Conservation (phyloP, 2,113 vertebrate species). For the Perca schrenkii region DNA sequence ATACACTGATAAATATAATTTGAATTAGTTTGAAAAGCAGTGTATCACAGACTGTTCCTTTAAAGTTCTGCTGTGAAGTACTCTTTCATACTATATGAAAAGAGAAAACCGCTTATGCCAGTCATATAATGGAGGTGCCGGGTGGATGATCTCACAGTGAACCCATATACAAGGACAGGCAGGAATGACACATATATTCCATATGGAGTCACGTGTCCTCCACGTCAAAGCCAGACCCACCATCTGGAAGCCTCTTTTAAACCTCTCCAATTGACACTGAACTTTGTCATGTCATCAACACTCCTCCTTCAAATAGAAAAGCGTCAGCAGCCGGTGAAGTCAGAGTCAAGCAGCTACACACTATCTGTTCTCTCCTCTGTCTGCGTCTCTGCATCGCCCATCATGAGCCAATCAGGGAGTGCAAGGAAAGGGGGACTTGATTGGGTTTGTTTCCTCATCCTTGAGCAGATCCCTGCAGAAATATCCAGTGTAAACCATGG, state of each 20-base stretch:
- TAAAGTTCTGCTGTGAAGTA: not conserved
- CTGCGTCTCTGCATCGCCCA: not conserved
- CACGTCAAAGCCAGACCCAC: slow-evolving; percentile 63
- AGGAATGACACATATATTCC: slow-evolving; percentile 64
- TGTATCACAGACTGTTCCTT: not conserved
- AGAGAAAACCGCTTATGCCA: not conserved
- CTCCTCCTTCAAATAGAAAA: slow-evolving; percentile 52
- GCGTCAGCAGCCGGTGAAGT: slow-evolving; percentile 22
- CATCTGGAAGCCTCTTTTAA: slow-evolving; percentile 63
- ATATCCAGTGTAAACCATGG: slow-evolving; percentile 1
- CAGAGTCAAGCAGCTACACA: slow-evolving; percentile 25
- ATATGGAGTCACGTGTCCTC: slow-evolving; percentile 65
- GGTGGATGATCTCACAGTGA: slow-evolving; percentile 55
- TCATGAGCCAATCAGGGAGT: slow-evolving; percentile 39
- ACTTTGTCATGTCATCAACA: slow-evolving; percentile 58
- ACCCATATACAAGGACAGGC: slow-evolving; percentile 20
- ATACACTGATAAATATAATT: not conserved
- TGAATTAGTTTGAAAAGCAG: not conserved
- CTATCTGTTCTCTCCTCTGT: slow-evolving; percentile 57
- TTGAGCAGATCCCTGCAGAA: slow-evolving; percentile 17
- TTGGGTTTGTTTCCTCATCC: slow-evolving; percentile 43
- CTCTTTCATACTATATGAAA: not conserved
- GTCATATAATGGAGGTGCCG: not conserved
- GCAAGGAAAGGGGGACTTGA: not conserved
- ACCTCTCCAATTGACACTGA: slow-evolving; percentile 32